Evolutionary conservation across 1,140 invertebrate species (phyloP).

Genomic region (Eufriesea mexicana): DNA sequence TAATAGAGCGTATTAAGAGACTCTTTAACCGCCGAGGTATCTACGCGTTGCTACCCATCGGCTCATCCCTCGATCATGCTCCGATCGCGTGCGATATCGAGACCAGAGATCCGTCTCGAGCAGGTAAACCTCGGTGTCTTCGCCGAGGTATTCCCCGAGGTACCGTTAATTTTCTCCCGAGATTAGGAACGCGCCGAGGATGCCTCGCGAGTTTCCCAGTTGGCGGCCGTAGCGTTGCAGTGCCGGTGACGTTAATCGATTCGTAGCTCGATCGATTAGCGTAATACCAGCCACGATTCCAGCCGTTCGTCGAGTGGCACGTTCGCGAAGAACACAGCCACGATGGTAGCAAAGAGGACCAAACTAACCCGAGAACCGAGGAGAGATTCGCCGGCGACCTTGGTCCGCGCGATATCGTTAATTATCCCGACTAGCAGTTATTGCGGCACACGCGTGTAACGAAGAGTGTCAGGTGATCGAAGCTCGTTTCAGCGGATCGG

Average conservation of each 20-base stretch:
- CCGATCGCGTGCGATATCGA: too few relatives aligned
- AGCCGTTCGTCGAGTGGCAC: not conserved
- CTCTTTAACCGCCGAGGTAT: not conserved
- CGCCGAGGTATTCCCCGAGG: not conserved
- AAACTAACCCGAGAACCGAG: not conserved
- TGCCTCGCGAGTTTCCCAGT: slow-evolving; percentile 24
- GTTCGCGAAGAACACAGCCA: not conserved
- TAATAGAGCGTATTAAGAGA: slow-evolving; percentile 1
- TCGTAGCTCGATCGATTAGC: slow-evolving; percentile 52
- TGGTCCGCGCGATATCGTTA: slow-evolving; percentile 55
- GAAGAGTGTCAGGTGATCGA: slow-evolving; percentile 69
- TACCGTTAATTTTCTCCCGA: slow-evolving; percentile 2
- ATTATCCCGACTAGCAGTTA: slow-evolving; percentile 59
- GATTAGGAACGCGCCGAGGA: not conserved
- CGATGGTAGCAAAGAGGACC: too few relatives aligned
- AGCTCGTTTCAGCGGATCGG: slow-evolving; percentile 67
- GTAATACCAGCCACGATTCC: slow-evolving; percentile 19
- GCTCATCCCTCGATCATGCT: too few relatives aligned
- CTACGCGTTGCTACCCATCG: too few relatives aligned
- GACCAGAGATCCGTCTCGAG: too few relatives aligned
- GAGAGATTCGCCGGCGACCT: slow-evolving; percentile 20
- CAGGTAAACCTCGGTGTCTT: too few relatives aligned
- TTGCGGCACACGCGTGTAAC: slow-evolving; percentile 58
- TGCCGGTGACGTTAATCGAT: slow-evolving; percentile 54
- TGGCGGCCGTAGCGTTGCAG: not conserved